Percentiles rank a stretch among this genome's conserved stretches.
Conservation (phyloP, 2,797 vertebrate genomes). For the Saxicola maurus region DNA sequence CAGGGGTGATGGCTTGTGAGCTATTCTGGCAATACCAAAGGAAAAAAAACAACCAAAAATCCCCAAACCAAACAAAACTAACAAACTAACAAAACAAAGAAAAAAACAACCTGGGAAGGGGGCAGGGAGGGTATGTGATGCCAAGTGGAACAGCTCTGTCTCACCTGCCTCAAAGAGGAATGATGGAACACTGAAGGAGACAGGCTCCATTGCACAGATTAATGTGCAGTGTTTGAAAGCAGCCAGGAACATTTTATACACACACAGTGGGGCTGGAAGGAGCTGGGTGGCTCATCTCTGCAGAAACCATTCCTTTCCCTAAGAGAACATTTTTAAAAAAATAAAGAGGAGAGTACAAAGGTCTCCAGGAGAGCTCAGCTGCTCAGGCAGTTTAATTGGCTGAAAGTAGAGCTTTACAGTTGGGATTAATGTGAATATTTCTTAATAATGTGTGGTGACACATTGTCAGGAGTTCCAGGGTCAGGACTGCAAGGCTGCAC, state of each 20-base stretch:
- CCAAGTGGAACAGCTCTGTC: conserved; percentile 39
- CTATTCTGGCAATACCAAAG: background rate
- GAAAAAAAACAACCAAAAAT: background rate
- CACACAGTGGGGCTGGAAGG: background rate
- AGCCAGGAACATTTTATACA: conserved; percentile 29
- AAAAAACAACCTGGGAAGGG: background rate
- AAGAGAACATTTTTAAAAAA: background rate
- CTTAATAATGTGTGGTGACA: background rate
- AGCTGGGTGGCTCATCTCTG: conserved; percentile 3
- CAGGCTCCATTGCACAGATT: conserved; percentile 22
- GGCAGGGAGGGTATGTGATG: background rate
- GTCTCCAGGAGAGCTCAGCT: background rate
- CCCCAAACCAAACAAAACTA: background rate
- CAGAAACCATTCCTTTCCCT: conserved; percentile 22
- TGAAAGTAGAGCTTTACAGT: background rate
- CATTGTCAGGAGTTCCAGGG: conserved; percentile 7
- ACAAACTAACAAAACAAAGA: background rate
- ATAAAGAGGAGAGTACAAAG: background rate
- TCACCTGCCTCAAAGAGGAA: conserved; percentile 6
- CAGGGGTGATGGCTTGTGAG: background rate
- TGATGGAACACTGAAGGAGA: conserved; percentile 36
- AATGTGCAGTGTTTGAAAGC: conserved; percentile 8
- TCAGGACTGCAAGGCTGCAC: background rate
- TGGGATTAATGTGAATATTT: conserved; percentile 18
- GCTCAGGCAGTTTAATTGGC: conserved; percentile 2